phyloP scores from a whole-genome alignment of 2,113 vertebrate genomes.

The Ahaetulla prasina region DNA sequence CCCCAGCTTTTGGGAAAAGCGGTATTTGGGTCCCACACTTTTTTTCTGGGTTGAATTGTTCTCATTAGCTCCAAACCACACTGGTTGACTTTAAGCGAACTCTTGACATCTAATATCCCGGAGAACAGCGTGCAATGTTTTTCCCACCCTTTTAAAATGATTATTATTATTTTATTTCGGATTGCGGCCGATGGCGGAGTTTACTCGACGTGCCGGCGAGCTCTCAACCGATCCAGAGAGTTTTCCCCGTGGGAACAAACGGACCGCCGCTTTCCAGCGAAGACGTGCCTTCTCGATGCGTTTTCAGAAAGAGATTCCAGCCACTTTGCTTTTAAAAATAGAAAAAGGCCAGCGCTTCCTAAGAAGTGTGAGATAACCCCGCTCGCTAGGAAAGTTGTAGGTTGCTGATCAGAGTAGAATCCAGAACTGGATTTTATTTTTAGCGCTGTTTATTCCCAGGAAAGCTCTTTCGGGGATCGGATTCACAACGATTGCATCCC shows the following conservation, averaged over 20 bases:
- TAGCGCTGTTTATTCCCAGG: background rate
- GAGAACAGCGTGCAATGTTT: constrained; percentile 4
- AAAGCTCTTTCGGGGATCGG: background rate
- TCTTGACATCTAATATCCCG: constrained; percentile 13
- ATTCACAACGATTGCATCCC: no score
- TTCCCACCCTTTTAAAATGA: background rate
- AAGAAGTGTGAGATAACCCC: background rate
- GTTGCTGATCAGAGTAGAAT: background rate
- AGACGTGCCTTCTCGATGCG: background rate
- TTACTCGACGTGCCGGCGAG: background rate
- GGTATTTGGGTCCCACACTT: background rate
- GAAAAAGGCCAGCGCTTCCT: background rate
- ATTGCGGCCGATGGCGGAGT: background rate
- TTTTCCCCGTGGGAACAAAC: background rate
- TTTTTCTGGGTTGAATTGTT: background rate
- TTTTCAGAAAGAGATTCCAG: background rate
- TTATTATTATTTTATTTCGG: background rate
- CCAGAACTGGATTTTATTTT: background rate
- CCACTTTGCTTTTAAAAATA: background rate
- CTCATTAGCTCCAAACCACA: background rate
- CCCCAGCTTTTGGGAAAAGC: background rate
- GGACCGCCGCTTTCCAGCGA: background rate
- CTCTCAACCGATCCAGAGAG: background rate
- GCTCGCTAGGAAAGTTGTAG: background rate
- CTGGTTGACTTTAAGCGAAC: background rate